Evolutionary conservation across 2,113 vertebrate genomes (phyloP).

Genomic region (Aspiorhynchus laticeps): DNA sequence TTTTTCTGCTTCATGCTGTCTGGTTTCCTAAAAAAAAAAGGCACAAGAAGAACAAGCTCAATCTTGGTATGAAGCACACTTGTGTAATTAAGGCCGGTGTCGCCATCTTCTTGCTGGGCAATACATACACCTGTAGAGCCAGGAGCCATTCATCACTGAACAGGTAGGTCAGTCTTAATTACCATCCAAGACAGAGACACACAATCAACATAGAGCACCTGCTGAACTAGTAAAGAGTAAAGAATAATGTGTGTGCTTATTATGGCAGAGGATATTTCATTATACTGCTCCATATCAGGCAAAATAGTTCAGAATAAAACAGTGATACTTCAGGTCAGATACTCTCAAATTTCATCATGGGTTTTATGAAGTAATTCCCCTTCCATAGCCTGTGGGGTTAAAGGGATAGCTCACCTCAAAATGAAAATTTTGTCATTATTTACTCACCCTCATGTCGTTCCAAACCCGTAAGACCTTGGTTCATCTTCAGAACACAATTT

Average conservation of each 20-base stretch:
- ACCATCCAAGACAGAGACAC: background rate
- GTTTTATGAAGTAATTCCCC: background rate
- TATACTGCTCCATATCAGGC: background rate
- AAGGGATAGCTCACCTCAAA: no score
- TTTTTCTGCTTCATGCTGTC: constrained; percentile 95
- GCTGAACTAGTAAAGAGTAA: background rate
- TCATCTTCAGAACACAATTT: no score
- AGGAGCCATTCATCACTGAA: constrained; percentile 27
- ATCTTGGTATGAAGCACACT: background rate
- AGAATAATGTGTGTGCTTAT: constrained; percentile 24
- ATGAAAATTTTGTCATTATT: no score
- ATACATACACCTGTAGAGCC: constrained; percentile 21
- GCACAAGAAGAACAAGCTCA: background rate
- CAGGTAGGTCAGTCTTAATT: constrained; percentile 42
- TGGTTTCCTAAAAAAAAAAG: constrained; percentile 79
- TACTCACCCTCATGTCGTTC: no score
- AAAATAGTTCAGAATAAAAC: background rate
- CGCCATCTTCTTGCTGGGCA: background rate
- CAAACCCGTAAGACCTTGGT: no score
- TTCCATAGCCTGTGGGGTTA: background rate
- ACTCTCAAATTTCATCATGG: background rate
- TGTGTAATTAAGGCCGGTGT: constrained; percentile 18
- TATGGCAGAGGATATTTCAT: background rate
- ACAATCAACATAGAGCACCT: background rate
- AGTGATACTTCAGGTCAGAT: background rate